A percentile compares a stretch with the other conserved stretches of the same genome.
Conservation (phyloP, 1,140 invertebrate genomes). For the Apis mellifera region DNA sequence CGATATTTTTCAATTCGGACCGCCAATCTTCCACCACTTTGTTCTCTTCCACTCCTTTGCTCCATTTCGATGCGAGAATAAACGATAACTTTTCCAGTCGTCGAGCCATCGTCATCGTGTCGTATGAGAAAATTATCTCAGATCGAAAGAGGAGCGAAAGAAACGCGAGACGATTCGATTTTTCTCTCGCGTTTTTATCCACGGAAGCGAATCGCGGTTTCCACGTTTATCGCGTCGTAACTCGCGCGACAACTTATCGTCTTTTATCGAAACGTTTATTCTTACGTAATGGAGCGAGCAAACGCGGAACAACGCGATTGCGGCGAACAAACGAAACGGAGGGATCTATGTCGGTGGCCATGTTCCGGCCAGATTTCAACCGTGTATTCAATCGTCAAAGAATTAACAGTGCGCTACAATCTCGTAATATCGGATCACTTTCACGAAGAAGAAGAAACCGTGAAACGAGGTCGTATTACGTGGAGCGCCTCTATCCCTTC, state of each 20-base stretch:
- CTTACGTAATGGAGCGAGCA: constrained; percentile 41
- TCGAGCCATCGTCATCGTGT: no score
- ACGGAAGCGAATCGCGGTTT: neutral
- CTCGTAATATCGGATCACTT: constrained; percentile 74
- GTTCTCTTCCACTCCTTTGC: no score
- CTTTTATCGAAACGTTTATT: constrained; percentile 36
- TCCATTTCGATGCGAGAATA: no score
- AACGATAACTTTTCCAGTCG: no score
- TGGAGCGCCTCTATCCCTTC: constrained; percentile 11
- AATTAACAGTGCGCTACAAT: constrained; percentile 53
- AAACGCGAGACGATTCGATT: no score
- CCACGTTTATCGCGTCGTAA: neutral
- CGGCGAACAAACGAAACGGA: constrained; percentile 72
- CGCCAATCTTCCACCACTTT: no score
- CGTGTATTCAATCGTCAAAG: constrained; percentile 9
- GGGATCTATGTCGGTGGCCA: constrained; percentile 73
- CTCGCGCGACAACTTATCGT: neutral
- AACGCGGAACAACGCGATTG: constrained; percentile 67
- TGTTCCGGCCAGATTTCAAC: constrained; percentile 42
- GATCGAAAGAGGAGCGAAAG: no score
- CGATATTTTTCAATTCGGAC: no score
- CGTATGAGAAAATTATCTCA: no score
- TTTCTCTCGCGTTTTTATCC: neutral
- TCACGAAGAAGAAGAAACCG: constrained; percentile 74
- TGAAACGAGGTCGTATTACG: constrained; percentile 71